Conservation (phyloP, 2,113 vertebrate genomes). For the Pseudorectes ferrugineus region DNA sequence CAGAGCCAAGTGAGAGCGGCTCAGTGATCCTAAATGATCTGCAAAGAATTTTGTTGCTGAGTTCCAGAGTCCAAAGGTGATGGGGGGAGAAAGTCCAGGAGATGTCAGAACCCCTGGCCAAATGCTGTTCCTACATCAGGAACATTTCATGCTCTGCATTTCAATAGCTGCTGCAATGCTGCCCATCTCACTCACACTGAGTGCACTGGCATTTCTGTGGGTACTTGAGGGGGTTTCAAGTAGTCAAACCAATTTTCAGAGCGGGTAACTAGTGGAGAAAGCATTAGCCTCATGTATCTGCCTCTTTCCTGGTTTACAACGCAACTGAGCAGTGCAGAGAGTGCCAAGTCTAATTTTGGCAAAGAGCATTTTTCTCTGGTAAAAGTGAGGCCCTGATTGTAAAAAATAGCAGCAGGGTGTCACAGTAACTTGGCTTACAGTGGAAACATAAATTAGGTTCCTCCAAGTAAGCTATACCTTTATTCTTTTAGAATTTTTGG, state of each 20-base stretch:
- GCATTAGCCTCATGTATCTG: neutral
- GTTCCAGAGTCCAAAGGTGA: neutral
- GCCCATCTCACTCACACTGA: neutral
- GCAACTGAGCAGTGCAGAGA: neutral
- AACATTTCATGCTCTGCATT: neutral
- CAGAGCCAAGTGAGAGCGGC: neutral
- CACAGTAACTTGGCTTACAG: neutral
- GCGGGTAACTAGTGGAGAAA: neutral
- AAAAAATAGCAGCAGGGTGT: neutral
- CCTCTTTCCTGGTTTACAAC: neutral
- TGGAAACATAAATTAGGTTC: neutral
- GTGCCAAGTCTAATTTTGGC: neutral
- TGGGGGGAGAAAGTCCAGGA: fast-evolving
- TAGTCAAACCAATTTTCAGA: neutral
- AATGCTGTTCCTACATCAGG: neutral
- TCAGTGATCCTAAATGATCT: neutral
- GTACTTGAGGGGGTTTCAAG: neutral
- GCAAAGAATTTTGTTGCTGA: neutral
- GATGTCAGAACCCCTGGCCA: neutral
- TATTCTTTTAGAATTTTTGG: neutral
- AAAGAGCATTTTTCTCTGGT: neutral
- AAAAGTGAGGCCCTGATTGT: neutral
- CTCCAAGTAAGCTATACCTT: neutral
- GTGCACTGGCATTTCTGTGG: neutral
- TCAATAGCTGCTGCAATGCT: neutral